A percentile compares a stretch with the other conserved stretches of the same genome.
phyloP scores from a whole-genome alignment of 2,888 invertebrate genomes.

The Trichogramma dendrolimi region DNA sequence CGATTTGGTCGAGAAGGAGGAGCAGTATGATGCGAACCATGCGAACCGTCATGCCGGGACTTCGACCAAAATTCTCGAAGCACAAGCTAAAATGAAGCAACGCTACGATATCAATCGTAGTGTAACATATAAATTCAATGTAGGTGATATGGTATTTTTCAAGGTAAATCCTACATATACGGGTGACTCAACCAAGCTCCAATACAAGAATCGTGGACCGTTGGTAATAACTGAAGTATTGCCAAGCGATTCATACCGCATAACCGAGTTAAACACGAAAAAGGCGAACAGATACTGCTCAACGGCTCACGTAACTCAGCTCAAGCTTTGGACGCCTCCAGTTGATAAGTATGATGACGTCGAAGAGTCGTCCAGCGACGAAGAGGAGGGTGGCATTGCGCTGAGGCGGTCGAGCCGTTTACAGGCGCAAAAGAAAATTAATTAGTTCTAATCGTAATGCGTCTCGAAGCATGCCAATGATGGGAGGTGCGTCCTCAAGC shows the following conservation, averaged over 20 bases:
- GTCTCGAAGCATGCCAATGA: too few relatives aligned
- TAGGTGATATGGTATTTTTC: background rate
- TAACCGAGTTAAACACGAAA: background rate
- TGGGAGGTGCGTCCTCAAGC: too few relatives aligned
- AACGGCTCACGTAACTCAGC: constrained; percentile 9
- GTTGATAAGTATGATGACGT: too few relatives aligned
- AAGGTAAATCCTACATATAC: too few relatives aligned
- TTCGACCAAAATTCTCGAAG: background rate
- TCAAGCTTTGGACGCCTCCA: background rate
- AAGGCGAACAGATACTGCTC: background rate
- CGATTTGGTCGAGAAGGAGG: background rate
- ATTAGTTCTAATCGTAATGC: too few relatives aligned
- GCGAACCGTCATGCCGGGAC: too few relatives aligned
- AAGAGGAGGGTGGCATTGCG: too few relatives aligned
- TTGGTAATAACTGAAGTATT: constrained; percentile 1
- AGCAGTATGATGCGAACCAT: background rate
- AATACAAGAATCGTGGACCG: background rate
- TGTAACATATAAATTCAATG: background rate
- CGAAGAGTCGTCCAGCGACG: too few relatives aligned
- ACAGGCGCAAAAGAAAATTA: too few relatives aligned
- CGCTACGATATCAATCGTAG: background rate
- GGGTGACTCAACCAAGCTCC: too few relatives aligned
- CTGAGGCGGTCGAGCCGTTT: too few relatives aligned
- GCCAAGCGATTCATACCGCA: background rate
- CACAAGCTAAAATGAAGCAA: constrained; percentile 11